Percentiles rank a stretch among this genome's conserved stretches.
Evolutionary conservation across 2,888 invertebrate genomes (phyloP).

Genomic region (Ecdyonurus torrentis): DNA sequence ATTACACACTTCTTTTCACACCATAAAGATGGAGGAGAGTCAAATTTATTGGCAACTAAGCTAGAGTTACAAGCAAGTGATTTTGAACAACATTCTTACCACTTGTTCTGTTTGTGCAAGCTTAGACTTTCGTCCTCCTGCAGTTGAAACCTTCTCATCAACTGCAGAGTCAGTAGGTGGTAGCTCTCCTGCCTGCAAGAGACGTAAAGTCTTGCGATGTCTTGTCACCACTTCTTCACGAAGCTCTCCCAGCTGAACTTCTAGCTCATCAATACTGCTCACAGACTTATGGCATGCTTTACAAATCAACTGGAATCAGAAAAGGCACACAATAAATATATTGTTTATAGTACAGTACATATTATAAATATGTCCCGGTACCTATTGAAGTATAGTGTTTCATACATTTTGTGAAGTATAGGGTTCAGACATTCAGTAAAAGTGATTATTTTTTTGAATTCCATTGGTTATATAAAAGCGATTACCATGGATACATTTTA

Average conservation of each 20-base stretch:
- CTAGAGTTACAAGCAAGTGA: too few species aligned
- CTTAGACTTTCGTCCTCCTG: background rate
- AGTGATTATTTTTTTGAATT: too few species aligned
- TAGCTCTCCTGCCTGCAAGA: background rate
- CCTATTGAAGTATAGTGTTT: too few species aligned
- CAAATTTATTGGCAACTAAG: too few species aligned
- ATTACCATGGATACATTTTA: too few species aligned
- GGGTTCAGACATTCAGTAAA: too few species aligned
- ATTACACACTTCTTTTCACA: too few species aligned
- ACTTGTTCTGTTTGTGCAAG: too few species aligned
- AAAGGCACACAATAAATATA: background rate
- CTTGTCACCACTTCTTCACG: background rate
- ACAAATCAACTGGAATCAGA: background rate
- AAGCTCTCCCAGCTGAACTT: slow-evolving; percentile 1
- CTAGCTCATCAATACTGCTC: slow-evolving; percentile 2
- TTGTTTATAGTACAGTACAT: background rate
- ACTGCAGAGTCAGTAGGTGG: background rate
- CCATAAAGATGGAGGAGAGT: too few species aligned
- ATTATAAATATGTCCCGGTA: background rate
- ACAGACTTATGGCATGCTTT: slow-evolving; percentile 7
- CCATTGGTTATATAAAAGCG: too few species aligned
- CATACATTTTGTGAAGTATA: too few species aligned
- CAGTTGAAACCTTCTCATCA: background rate
- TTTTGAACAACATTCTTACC: too few species aligned
- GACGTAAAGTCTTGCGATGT: background rate